Evolutionary conservation across 1,140 invertebrate species (phyloP).

Genomic region (Heliconius hewitsoni): DNA sequence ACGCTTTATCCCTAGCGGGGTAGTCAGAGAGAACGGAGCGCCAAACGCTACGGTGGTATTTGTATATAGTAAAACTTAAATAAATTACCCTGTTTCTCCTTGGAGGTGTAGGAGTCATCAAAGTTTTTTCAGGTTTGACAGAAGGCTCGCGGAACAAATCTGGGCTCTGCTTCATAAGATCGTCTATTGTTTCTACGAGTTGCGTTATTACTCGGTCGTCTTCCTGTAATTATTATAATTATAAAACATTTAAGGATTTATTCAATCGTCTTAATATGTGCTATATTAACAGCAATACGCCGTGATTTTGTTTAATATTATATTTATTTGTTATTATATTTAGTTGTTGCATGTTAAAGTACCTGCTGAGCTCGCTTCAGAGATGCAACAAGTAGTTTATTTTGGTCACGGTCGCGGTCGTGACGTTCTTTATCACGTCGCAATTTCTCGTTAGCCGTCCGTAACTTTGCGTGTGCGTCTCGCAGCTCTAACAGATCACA

Average conservation of each 20-base stretch:
- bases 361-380: constrained; percentile 79
- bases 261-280: too few species aligned
- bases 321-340: background rate
- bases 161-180: constrained; percentile 87
- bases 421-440: constrained; percentile 92
- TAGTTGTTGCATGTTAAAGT: background rate
- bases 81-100: constrained; percentile 72
- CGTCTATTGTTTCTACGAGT: constrained; percentile 89
- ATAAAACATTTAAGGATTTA: too few species aligned
- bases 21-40: too few species aligned
- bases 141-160: constrained; percentile 81
- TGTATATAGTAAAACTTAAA: background rate
- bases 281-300: too few species aligned
- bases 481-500: constrained; percentile 93
- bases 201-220: constrained; percentile 85
- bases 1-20: too few species aligned
- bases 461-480: constrained; percentile 94
- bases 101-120: constrained; percentile 75
- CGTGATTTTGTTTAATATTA: too few species aligned
- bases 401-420: constrained; percentile 89
- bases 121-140: constrained; percentile 64
- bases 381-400: constrained; percentile 82
- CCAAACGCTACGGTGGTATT: too few species aligned
- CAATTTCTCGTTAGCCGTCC: constrained; percentile 95
- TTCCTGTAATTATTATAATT: constrained; percentile 64